These are phyloP conservation scores for Panthera leo DNA, from an alignment of 2,113 vertebrate species.

Conservation along the genomic window DNA sequence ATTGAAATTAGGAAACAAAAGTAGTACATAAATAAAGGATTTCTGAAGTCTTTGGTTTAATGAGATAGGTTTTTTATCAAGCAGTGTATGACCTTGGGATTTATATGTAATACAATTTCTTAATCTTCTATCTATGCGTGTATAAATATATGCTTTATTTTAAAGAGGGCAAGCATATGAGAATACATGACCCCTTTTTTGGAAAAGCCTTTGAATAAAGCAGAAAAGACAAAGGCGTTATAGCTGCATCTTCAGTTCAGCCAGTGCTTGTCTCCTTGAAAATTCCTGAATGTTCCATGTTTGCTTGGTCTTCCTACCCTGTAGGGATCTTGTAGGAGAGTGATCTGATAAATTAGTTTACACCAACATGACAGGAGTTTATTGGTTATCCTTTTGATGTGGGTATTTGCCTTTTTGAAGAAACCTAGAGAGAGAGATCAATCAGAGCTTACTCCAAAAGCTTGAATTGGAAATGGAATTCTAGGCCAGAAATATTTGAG, in stretches of 20 bases:
- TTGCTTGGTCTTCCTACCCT: background rate
- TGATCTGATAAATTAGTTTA: background rate
- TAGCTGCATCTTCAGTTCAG: background rate
- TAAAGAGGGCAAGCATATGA: background rate
- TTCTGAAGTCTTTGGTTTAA: slow-evolving; percentile 9
- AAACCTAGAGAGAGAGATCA: background rate
- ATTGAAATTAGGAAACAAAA: background rate
- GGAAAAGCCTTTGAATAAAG: background rate
- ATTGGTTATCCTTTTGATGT: background rate
- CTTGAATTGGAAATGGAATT: background rate
- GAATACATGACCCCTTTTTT: background rate
- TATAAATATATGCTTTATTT: background rate
- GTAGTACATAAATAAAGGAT: background rate
- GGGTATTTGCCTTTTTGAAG: background rate
- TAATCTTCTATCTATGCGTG: background rate
- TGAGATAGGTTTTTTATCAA: background rate
- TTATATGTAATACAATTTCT: background rate
- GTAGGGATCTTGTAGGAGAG: background rate
- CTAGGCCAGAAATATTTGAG: background rate
- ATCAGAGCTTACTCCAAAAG: background rate
- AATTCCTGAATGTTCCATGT: background rate
- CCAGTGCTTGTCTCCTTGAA: background rate
- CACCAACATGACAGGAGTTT: background rate
- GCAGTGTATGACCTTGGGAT: background rate
- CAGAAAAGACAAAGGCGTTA: background rate